Conservation (phyloP, 2,888 invertebrate species). For the Druceiella hillmani region DNA sequence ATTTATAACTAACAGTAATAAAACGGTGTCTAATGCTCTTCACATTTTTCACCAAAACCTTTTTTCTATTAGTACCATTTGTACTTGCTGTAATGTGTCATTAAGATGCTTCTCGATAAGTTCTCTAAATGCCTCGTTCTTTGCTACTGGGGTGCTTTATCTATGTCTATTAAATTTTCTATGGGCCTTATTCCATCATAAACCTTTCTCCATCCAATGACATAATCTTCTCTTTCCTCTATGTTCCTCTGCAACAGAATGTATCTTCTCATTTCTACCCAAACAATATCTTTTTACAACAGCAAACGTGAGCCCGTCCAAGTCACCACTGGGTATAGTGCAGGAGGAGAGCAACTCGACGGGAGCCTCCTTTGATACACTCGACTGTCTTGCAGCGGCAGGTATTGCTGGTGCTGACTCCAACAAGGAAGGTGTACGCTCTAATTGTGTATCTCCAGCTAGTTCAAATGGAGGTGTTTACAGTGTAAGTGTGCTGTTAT, state of each 20-base stretch:
- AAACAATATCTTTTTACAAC: slow-evolving; percentile 16
- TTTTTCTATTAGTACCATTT: too few relatives aligned
- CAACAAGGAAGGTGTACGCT: slow-evolving; percentile 43
- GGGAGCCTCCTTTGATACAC: slow-evolving; percentile 43
- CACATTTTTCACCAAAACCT: too few relatives aligned
- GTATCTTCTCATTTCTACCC: slow-evolving; percentile 5
- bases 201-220: too few relatives aligned
- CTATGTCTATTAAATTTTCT: too few relatives aligned
- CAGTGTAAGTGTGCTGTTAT: slow-evolving; percentile 56
- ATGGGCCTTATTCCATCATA: too few relatives aligned
- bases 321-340: slow-evolving; percentile 52
- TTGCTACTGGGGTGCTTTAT: too few relatives aligned
- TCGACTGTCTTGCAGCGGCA: slow-evolving; percentile 31
- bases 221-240: not conserved
- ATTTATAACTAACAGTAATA: too few relatives aligned
- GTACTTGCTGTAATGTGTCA: too few relatives aligned
- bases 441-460: slow-evolving; percentile 77
- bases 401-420: slow-evolving; percentile 40
- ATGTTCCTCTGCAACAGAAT: not conserved
- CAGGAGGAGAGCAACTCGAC: slow-evolving; percentile 55
- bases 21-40: too few relatives aligned
- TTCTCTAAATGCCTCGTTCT: too few relatives aligned
- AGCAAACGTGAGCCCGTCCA: slow-evolving; percentile 48
- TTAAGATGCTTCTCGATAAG: too few relatives aligned
- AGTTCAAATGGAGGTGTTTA: slow-evolving; percentile 90